Evolutionary conservation across 2,113 vertebrate genomes (phyloP), one percentile per base, ranked within the genome.

Genomic region (Sclerurus mexicanus): DNA sequence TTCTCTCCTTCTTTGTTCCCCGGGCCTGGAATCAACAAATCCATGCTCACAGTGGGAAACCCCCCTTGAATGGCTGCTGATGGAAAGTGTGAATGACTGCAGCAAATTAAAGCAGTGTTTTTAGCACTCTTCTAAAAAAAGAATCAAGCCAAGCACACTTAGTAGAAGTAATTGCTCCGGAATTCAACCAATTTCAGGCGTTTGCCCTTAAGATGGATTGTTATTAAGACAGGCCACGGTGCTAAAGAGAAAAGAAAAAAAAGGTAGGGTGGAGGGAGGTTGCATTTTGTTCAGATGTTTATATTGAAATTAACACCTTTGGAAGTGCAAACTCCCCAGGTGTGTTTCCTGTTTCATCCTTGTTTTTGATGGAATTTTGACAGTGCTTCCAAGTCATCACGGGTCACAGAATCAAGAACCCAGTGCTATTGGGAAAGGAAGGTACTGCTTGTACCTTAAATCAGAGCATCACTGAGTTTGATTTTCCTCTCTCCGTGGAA

Each of bases 1-100:
- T 95, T 90, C 85, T 53, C 81, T 85, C 44, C 18, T 82, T n/a
- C 86, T 95, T 94, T 96, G 67, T 91, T 94, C 67, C 58, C 59
- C 3, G 33, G 52, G 33, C 75, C 82, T 86, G 87, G 77, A 84
- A 90, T 77, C 82, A 86, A 88, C 35, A 93, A 80, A 91, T 66
- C 63, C 28, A 15, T 47, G 28, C 60, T 67, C 47, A 4, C 11
- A 31, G 59, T 17, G 49, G 46, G n/a, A 58, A 89, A 12, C 16
- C 49, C 30, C 63, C 33, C 39, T 88, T 75, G 37, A 2, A 3
- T 37, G 47, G 46, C 52, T 85, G 68, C 20, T 76, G 35, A 42
- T 44, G 35, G 33, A 56, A 95, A 80, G 15, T 37, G 55, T 67
- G 44, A 88, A 81, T 55, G 42, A 55, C 78, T 56, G 55, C n/a